Percentiles rank a stretch among this genome's conserved stretches.
These are phyloP conservation scores for Eurystomus glaucurus DNA, from an alignment of 2,797 vertebrate genomes.

Conservation along the genomic window DNA sequence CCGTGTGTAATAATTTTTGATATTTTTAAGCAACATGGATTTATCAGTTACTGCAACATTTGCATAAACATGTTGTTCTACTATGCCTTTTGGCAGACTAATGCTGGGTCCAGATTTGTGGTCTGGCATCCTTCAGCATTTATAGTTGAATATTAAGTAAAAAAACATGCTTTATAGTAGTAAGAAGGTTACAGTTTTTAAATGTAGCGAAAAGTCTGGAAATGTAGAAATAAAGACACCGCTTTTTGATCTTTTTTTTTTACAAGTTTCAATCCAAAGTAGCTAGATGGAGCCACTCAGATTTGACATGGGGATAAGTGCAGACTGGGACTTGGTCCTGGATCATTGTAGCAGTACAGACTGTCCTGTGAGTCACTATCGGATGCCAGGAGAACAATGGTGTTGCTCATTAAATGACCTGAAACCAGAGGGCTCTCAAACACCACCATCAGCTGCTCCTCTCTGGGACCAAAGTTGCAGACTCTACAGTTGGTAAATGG, in stretches of 20 bases:
- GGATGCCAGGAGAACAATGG: background rate
- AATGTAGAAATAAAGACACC: background rate
- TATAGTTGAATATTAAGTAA: background rate
- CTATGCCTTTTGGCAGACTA: background rate
- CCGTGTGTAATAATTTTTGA: background rate
- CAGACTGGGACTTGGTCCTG: background rate
- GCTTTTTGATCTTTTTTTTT: background rate
- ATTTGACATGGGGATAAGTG: background rate
- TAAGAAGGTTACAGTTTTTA: background rate
- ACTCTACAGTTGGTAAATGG: background rate
- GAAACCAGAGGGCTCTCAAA: background rate
- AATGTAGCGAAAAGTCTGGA: background rate
- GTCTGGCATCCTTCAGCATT: slow-evolving; percentile 16
- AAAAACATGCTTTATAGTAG: background rate
- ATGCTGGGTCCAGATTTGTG: background rate
- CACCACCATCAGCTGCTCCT: background rate
- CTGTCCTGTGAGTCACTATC: background rate
- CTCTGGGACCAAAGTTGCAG: background rate
- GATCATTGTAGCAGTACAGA: background rate
- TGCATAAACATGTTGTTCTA: background rate
- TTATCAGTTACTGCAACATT: background rate
- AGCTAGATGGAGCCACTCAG: background rate
- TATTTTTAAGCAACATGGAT: background rate
- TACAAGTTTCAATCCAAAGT: background rate
- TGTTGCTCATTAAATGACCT: background rate